A percentile compares a stretch with the other conserved stretches of the same genome.
These are phyloP conservation scores for Eira barbara DNA, from an alignment of 2,113 vertebrate genomes.

Conservation along the genomic window DNA sequence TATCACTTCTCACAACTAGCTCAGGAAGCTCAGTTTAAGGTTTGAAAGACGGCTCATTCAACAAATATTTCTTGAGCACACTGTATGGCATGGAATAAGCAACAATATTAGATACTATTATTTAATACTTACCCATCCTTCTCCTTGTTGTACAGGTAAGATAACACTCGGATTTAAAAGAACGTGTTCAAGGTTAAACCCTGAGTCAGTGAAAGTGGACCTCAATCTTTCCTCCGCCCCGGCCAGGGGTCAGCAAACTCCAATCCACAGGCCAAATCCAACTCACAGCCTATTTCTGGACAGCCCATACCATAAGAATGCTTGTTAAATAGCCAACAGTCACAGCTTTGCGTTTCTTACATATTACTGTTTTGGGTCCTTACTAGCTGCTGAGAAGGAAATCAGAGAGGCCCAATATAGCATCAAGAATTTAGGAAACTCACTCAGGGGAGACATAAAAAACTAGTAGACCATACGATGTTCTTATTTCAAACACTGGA, in stretches of 20 bases:
- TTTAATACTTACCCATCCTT: not conserved
- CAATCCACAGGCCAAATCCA: not conserved
- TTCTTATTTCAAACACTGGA: not conserved
- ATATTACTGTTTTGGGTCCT: not conserved
- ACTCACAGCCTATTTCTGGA: not conserved
- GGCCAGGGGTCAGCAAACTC: not conserved
- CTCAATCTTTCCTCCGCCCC: not conserved
- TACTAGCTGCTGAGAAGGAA: not conserved
- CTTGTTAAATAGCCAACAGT: not conserved
- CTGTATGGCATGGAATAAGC: not conserved
- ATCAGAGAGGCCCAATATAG: not conserved
- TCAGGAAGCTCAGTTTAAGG: not conserved
- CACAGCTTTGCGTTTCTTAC: not conserved
- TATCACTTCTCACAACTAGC: not conserved
- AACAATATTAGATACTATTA: not conserved
- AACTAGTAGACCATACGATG: not conserved
- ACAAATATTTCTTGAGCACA: not conserved
- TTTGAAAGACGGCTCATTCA: not conserved
- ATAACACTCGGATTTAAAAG: not conserved
- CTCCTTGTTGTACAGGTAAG: not conserved
- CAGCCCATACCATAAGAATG: not conserved
- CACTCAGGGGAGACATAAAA: not conserved
- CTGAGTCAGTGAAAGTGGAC: not conserved
- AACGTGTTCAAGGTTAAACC: slow-evolving; percentile 7
- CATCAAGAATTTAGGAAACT: not conserved